Evolutionary conservation across 2,797 vertebrate genomes (phyloP).

Genomic region (Tinamus major): DNA sequence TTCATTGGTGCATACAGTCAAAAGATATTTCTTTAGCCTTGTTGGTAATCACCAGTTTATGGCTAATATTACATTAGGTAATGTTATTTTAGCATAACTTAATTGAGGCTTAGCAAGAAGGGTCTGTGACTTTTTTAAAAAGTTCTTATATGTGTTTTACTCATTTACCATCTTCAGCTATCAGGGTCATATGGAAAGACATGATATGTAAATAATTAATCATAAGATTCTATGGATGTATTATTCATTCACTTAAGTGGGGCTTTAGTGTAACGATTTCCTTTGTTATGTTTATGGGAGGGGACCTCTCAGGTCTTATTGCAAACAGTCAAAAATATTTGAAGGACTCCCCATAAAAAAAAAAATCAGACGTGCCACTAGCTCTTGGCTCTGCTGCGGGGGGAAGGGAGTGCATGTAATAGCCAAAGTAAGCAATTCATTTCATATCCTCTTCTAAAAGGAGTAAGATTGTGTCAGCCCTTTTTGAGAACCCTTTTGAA

Average conservation of each 20-base stretch:
- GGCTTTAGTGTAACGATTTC: neutral
- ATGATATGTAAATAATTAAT: constrained; percentile 32
- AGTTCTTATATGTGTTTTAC: neutral
- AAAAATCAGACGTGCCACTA: constrained; percentile 5
- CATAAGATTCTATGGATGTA: constrained; percentile 40
- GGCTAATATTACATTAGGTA: neutral
- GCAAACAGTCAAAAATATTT: constrained; percentile 56
- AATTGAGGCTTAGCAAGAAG: neutral
- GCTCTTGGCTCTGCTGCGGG: constrained; percentile 48
- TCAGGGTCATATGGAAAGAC: constrained; percentile 11
- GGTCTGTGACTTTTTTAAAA: neutral
- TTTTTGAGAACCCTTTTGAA: constrained; percentile 74
- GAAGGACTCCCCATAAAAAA: constrained; percentile 47
- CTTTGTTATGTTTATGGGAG: constrained; percentile 58
- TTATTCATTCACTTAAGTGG: constrained; percentile 65
- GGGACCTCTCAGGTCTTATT: constrained; percentile 15
- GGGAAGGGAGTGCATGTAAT: constrained; percentile 52
- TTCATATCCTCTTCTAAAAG: constrained; percentile 74
- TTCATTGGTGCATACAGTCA: neutral
- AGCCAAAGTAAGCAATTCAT: constrained; percentile 74
- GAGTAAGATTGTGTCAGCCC: constrained; percentile 71
- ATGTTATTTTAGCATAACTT: neutral
- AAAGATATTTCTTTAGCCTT: neutral
- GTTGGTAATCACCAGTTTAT: neutral
- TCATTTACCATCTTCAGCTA: neutral